A percentile compares a stretch with the other conserved stretches of the same genome.
phyloP scores from a whole-genome alignment of 1,140 invertebrate genomes.

The Physella acuta region DNA sequence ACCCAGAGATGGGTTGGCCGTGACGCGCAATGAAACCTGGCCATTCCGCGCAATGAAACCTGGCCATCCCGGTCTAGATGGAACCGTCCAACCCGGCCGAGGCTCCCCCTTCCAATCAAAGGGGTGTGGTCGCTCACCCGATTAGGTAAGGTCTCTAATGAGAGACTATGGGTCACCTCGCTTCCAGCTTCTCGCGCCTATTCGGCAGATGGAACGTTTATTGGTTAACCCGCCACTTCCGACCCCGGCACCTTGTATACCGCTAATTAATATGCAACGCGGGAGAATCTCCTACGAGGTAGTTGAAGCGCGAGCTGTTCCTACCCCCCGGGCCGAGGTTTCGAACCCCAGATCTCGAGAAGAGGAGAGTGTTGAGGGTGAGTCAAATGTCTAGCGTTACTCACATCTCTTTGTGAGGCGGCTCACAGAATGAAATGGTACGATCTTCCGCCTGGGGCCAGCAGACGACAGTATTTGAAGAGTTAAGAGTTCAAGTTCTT shows the following conservation, averaged over 20 bases:
- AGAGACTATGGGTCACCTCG: conserved; percentile 13
- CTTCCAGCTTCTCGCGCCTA: conserved; percentile 8
- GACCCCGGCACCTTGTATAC: not conserved
- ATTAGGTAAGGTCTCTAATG: conserved; percentile 20
- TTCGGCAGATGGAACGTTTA: conserved; percentile 14
- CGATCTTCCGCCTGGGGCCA: conserved; percentile 2
- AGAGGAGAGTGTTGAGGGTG: not conserved
- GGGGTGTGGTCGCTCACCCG: conserved; percentile 8
- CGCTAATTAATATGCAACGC: conserved; percentile 21
- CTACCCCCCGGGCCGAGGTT: not conserved
- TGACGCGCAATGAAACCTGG: not conserved
- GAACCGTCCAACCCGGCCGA: not conserved
- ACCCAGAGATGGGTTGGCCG: not conserved
- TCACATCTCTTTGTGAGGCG: not conserved
- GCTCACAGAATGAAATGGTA: not conserved
- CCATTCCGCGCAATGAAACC: not conserved
- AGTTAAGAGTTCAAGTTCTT: not conserved
- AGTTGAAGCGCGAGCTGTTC: not conserved
- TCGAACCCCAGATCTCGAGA: not conserved
- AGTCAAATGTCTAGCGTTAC: conserved; percentile 14
- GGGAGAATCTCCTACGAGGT: not conserved
- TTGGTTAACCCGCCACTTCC: conserved; percentile 4
- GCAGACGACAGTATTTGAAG: conserved; percentile 1
- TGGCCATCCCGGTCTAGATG: not conserved
- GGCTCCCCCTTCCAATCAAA: not conserved